A percentile compares a stretch with the other conserved stretches of the same genome.
phyloP scores from a whole-genome alignment of 2,113 vertebrate genomes.

The Papio anubis region DNA sequence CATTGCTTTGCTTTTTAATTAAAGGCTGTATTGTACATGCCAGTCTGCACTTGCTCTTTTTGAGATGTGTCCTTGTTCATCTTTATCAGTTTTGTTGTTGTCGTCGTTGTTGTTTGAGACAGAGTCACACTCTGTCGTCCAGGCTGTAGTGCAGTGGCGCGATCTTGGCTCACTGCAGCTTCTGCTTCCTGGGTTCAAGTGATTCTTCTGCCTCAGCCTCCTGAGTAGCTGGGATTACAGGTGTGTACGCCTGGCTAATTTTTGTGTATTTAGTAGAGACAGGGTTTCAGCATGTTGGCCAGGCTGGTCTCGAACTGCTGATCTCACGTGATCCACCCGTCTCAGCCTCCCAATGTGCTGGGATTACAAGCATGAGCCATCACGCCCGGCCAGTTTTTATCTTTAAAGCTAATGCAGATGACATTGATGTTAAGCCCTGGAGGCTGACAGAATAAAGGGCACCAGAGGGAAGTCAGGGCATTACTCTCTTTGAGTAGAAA shows the following conservation, averaged over 20 bases:
- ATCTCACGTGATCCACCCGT: neutral
- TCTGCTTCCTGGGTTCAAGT: too few relatives aligned
- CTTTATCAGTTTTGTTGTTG: neutral
- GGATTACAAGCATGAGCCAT: neutral
- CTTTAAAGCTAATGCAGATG: neutral
- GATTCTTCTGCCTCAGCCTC: too few relatives aligned
- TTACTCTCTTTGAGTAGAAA: neutral
- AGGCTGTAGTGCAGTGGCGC: too few relatives aligned
- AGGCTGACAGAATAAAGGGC: neutral
- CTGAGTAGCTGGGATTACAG: too few relatives aligned
- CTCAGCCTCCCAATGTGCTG: neutral
- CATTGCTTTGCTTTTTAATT: neutral
- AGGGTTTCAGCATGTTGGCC: neutral
- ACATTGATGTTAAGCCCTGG: neutral
- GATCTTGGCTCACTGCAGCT: too few relatives aligned
- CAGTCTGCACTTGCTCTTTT: neutral
- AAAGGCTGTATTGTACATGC: neutral
- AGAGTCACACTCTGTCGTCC: too few relatives aligned
- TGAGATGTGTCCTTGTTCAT: neutral
- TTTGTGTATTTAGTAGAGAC: neutral
- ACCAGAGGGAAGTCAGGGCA: neutral
- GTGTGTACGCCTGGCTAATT: too few relatives aligned
- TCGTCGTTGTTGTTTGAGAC: too few relatives aligned
- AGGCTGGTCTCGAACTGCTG: neutral
- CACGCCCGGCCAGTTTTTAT: neutral